phyloP scores from a whole-genome alignment of 2,113 vertebrate species.

The Oryzias javanicus region DNA sequence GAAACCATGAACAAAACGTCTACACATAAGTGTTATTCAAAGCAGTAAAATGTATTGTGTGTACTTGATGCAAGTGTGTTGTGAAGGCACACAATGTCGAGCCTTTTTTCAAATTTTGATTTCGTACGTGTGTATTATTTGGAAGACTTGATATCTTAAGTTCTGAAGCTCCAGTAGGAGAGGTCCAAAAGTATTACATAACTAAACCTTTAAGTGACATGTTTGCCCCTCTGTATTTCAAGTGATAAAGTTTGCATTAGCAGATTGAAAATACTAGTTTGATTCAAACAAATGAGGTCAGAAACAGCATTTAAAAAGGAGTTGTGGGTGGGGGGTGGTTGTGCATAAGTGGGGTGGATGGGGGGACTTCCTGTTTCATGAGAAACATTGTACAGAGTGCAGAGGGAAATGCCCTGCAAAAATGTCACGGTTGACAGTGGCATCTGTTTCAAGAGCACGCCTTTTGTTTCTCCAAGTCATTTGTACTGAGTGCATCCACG shows the following conservation, averaged over 20 bases:
- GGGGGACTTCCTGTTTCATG: conserved; percentile 38
- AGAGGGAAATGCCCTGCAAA: conserved; percentile 43
- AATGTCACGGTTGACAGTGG: conserved; percentile 57
- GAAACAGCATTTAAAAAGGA: conserved; percentile 27
- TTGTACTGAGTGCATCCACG: conserved; percentile 64
- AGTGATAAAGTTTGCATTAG: conserved; percentile 5
- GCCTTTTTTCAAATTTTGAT: conserved; percentile 23
- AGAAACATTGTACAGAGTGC: conserved; percentile 44
- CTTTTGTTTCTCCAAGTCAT: conserved; percentile 66
- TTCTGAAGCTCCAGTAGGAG: conserved; percentile 21
- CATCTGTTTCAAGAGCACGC: conserved; percentile 70
- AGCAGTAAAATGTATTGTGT: conserved; percentile 46
- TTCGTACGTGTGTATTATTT: conserved; percentile 25
- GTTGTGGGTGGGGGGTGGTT: conserved; percentile 34
- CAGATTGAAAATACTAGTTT: conserved; percentile 5
- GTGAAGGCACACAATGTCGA: conserved; percentile 58
- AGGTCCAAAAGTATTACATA: conserved; percentile 27
- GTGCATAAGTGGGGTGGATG: conserved; percentile 6
- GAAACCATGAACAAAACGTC: conserved; percentile 43
- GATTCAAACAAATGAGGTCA: conserved; percentile 24
- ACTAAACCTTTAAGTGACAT: conserved; percentile 31
- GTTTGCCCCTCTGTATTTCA: conserved; percentile 8
- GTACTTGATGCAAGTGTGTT: conserved; percentile 59
- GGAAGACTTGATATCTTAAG: conserved; percentile 26
- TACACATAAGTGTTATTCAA: conserved; percentile 43